Base-by-base conservation (phyloP, 2,113 vertebrate genomes). In the Thomomys bottae region DNA sequence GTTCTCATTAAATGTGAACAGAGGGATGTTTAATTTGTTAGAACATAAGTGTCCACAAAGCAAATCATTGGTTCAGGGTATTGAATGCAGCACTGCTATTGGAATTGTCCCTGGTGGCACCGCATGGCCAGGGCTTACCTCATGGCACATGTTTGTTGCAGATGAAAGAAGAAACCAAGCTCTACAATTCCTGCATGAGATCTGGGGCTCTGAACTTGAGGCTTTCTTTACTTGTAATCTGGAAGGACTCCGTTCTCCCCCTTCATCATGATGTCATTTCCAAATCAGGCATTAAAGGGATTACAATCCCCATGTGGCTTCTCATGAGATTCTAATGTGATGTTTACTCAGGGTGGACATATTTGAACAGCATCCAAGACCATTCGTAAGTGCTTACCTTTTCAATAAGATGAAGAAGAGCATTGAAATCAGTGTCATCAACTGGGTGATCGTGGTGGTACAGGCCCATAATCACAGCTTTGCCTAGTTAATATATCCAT, bases 1-100 rank as follows among this genome's bases (percentile, higher is more conserved):
- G 36, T 92, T 88, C 84, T 93, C 82, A 40, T 79, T 89, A 73
- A 76, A 91, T 34, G 82, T 3, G 36, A 89, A 42, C 78, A 87
- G 15, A 54, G 32, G 28, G n/a, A 57, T 72, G 68, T 79, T 78
- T 71, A 17, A 80, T 71, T 78, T 88, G 45, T 72, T 61, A 14
- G 61, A 36, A 76, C 0, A 0, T 38, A 84, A 49, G 45, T 61
- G 24, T 92, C 81, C 45, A 20, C 45, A 94, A 92, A 87, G 73
- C 26, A 78, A 93, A 54, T 61, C 77, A 28, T 8, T 63, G n/a
- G 26, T 61, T 84, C 23, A 23, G 36, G 38, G 28, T 34, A 17
- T 9, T 82, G 34, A 10, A 23, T 40, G 5, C 72, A 79, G 26
- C 40, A 8, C 0, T 30, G 49, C 45, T 40, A 8, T 26, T 30